Evolutionary conservation across 1,140 invertebrate species (phyloP), one percentile per base, ranked within the genome.

Genomic region (Trinorchestia longiramus): DNA sequence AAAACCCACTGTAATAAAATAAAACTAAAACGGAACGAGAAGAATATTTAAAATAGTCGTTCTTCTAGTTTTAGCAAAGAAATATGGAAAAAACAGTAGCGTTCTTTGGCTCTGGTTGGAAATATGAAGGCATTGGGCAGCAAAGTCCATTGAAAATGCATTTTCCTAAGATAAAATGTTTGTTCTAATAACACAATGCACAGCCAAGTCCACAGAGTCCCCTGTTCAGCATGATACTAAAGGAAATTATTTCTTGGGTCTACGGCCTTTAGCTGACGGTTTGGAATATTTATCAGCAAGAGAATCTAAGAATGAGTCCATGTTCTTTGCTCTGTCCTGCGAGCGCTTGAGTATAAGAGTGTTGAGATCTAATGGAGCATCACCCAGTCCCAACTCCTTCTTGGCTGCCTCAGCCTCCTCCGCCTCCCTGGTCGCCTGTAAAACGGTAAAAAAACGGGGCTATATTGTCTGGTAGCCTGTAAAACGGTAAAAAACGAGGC

Each of bases 251-350:
- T 96, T 91, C 42, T 96, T 95, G n/a, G 96, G 96, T 95, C 96
- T 97, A 6, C 43, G 92, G 17, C 96, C 77, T 44, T 97, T 97
- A 15, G 88, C 95, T n/a, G 47, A 62, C n/a, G 57, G 92, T 36
- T 96, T 96, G 0, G 96, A 97, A 96, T 98, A 98, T 97, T 97
- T 98, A 40, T 97, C 97, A 53, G 97, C 97, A n/a, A 98, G 96
- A 57, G 97, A 95, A 47, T 97, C 97, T 43, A 97, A 97, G 96
- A 97, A 97, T 41, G 97, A 97, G 95, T 97, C 97, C n/a, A 97
- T 96, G 88, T 97, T 96, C 43, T 97, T 96, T 19, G 96, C 97
- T 41, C 97, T 96, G n/a, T 97, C 96, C 95, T 97, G 96, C 43
- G 97, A 97, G 28, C 97, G 96, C 87, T 97, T 97, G 36, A 97